phyloP scores from a whole-genome alignment of 2,888 invertebrate genomes.

The Parapristionchus giblindavisi region DNA sequence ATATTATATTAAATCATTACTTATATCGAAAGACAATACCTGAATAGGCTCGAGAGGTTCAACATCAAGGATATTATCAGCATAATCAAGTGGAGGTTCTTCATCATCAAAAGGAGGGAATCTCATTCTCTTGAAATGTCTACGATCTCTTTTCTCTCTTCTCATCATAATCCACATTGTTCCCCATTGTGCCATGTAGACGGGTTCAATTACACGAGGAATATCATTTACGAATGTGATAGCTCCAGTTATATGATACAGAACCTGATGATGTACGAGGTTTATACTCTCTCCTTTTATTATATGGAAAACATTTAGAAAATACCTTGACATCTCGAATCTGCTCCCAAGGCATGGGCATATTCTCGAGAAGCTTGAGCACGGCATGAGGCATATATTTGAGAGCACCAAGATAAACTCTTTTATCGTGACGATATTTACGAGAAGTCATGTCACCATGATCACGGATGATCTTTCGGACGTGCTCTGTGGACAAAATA shows the following conservation, averaged over 20 bases:
- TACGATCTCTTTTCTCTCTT: constrained; percentile 39
- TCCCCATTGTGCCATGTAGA: constrained; percentile 99
- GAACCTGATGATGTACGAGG: constrained; percentile 70
- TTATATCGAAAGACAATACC: constrained; percentile 6
- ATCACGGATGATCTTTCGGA: constrained; percentile 96
- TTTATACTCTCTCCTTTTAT: not conserved
- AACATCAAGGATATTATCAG: constrained; percentile 97
- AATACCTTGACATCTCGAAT: constrained; percentile 90
- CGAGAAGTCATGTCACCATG: constrained; percentile 99
- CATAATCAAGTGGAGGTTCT: constrained; percentile 98
- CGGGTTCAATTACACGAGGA: constrained; percentile 98
- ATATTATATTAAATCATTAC: not conserved
- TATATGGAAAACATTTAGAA: constrained; percentile 1
- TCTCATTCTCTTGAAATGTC: constrained; percentile 81
- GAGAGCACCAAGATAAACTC: constrained; percentile 94
- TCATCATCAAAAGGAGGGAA: constrained; percentile 99
- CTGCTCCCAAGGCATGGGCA: constrained; percentile 99
- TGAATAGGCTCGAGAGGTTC: constrained; percentile 95
- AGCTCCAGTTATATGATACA: constrained; percentile 98
- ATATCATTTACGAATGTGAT: constrained; percentile 99
- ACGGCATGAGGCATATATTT: constrained; percentile 99
- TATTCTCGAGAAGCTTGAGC: constrained; percentile 96
- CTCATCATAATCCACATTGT: constrained; percentile 99
- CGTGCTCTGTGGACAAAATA: constrained; percentile 79
- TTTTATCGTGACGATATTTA: constrained; percentile 97